Evolutionary conservation across 2,888 invertebrate genomes (phyloP).

Genomic region (Aspidapion aeneum): DNA sequence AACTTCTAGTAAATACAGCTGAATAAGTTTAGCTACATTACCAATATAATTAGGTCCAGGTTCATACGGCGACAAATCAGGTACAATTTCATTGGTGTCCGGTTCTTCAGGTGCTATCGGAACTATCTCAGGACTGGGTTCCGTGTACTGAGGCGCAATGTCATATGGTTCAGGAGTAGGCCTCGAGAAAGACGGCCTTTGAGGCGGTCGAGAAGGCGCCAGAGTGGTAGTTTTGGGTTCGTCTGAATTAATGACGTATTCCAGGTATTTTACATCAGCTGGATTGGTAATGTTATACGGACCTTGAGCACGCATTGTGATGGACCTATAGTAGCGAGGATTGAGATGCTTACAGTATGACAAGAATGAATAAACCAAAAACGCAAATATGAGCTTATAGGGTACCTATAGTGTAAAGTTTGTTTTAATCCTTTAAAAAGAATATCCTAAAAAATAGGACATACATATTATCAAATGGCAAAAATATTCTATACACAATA

Average conservation of each 20-base stretch:
- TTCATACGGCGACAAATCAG: constrained; percentile 21
- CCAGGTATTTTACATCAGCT: constrained; percentile 56
- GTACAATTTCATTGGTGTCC: constrained; percentile 30
- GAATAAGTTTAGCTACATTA: no score
- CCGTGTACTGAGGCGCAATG: constrained; percentile 31
- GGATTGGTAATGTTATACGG: constrained; percentile 59
- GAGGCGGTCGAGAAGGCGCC: constrained; percentile 22
- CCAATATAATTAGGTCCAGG: constrained; percentile 27
- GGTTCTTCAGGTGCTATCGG: background rate
- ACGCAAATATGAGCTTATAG: no score
- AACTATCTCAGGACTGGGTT: constrained; percentile 22
- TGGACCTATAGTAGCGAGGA: constrained; percentile 48
- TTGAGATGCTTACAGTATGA: no score
- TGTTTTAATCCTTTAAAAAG: no score
- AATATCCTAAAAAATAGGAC: no score
- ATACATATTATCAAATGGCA: no score
- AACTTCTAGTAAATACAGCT: no score
- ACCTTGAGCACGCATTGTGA: constrained; percentile 68
- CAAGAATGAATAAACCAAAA: no score
- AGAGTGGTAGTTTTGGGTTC: constrained; percentile 43
- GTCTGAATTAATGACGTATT: constrained; percentile 57
- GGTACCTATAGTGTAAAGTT: no score
- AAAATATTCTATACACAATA: no score
- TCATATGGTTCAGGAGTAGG: constrained; percentile 32
- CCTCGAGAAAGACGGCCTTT: constrained; percentile 27